These are phyloP conservation scores for Catocala fraxini DNA, from an alignment of 2,888 invertebrate species.

Conservation along the genomic window DNA sequence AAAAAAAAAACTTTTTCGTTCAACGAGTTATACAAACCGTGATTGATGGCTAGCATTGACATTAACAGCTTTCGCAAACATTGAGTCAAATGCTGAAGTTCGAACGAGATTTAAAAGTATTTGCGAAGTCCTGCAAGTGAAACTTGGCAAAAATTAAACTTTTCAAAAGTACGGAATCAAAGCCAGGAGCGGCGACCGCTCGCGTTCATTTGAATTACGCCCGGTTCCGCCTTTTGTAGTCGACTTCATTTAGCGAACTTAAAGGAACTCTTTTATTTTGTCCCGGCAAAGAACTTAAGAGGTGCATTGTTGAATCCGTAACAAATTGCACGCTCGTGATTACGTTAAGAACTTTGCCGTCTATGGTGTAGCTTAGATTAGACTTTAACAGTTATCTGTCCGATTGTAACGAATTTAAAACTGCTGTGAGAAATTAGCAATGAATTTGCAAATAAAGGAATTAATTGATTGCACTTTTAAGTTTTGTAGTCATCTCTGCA, in stretches of 20 bases:
- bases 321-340: constrained; percentile 84
- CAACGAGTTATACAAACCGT: constrained; percentile 36
- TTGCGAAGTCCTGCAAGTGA: constrained; percentile 74
- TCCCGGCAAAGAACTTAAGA: constrained; percentile 78
- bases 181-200: constrained; percentile 72
- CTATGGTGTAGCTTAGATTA: constrained; percentile 70
- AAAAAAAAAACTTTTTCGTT: constrained; percentile 35
- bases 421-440: constrained; percentile 48
- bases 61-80: constrained; percentile 52
- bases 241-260: constrained; percentile 86
- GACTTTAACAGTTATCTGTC: constrained; percentile 70
- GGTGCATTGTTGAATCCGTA: constrained; percentile 86
- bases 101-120: constrained; percentile 70
- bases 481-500: background rate
- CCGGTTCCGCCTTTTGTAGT: constrained; percentile 83
- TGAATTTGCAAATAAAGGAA: constrained; percentile 26
- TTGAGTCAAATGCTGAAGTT: constrained; percentile 55
- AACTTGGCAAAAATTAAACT: constrained; percentile 84
- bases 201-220: constrained; percentile 84
- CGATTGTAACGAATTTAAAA: constrained; percentile 63
- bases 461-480: constrained; percentile 46
- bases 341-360: constrained; percentile 73
- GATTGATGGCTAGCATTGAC: constrained; percentile 41
- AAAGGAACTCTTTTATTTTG: constrained; percentile 82
- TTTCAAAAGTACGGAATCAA: constrained; percentile 80